Base-by-base conservation (phyloP, 2,888 invertebrate genomes). In the Rhagonycha lutea region DNA sequence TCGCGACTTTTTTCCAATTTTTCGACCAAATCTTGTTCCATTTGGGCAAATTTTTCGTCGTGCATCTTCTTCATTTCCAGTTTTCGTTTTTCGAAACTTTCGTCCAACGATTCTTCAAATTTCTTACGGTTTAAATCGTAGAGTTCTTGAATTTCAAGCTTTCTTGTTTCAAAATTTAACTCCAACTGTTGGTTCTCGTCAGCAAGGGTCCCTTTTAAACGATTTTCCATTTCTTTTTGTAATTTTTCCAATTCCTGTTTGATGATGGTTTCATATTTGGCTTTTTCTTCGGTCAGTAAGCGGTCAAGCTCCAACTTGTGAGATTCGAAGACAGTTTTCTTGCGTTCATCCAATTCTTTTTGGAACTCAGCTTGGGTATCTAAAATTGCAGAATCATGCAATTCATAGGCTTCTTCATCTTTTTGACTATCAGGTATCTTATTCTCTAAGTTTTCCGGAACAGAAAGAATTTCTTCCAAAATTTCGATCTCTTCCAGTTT, bases 11-110 rank as follows among this genome's bases (percentile, higher is more conserved):
- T 87, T 23, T 87, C 88, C 61, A 90, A 80, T 69, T 84, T 88
- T 63, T 89, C 87, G 74, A 90, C 88, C 8, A 91, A 82, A 79
- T 91, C 91, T 75, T 87, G 89, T 24, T 91, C 90, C 9, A 92
- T 86, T 72, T 89, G 88, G 10, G 89, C 89, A 61, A 92, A 83
- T 80, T 89, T 89, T 28, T 88, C 84, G 80, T 90, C 87, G 81
- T 90, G 85, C 84, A 90, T 86, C 82, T 88, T 85, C 78, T 90
- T 89, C 28, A 93, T 70, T 73, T 86, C 86, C 18, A 85, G 85
- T 72, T 85, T 86, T 73, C 87, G 86, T 5, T 74, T 79, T 28
- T 86, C 86, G 74, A 85, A 87, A 68, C 84, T 82, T 74, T 83
- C 81, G 63, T 82, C 83, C 61, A 86, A 78, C 78, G 79, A 80